Evolutionary conservation across 2,113 vertebrate genomes (phyloP).

Genomic region (Phoenicopterus ruber): DNA sequence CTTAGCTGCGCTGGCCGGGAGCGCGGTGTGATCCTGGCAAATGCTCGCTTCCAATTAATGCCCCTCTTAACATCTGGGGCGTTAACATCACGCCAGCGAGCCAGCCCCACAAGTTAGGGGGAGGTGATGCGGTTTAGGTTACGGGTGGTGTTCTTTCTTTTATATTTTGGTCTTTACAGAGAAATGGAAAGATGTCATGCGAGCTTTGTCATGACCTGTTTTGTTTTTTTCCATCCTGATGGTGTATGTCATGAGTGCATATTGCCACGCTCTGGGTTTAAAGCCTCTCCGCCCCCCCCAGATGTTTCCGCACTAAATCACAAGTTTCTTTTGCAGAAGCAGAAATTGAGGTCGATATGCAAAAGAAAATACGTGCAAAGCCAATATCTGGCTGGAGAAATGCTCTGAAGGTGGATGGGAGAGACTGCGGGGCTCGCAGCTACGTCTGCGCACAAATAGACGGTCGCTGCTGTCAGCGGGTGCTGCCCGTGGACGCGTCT

Average conservation of each 20-base stretch:
- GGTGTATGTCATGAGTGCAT: background rate
- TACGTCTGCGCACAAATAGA: background rate
- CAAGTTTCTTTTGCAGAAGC: slow-evolving; percentile 12
- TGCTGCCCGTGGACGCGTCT: background rate
- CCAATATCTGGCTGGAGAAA: background rate
- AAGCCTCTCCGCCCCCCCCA: background rate
- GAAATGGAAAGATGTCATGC: background rate
- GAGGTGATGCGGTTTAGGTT: background rate
- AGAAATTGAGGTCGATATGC: slow-evolving; percentile 31
- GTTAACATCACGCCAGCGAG: background rate
- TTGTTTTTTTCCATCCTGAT: background rate
- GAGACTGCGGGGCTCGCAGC: background rate
- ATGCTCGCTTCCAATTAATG: background rate
- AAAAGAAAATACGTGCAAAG: background rate
- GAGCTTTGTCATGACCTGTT: background rate
- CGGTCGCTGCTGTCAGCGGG: background rate
- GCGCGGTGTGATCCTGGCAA: background rate
- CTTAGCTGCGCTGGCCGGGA: background rate
- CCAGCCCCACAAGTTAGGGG: background rate
- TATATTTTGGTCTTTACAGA: background rate
- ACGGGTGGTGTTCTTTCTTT: background rate
- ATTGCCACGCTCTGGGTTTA: background rate
- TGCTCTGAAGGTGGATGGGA: background rate
- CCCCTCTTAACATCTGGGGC: background rate
- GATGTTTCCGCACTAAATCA: slow-evolving; percentile 46